Conservation (phyloP, 2,113 vertebrate genomes). For the Ictidomys tridecemlineatus region DNA sequence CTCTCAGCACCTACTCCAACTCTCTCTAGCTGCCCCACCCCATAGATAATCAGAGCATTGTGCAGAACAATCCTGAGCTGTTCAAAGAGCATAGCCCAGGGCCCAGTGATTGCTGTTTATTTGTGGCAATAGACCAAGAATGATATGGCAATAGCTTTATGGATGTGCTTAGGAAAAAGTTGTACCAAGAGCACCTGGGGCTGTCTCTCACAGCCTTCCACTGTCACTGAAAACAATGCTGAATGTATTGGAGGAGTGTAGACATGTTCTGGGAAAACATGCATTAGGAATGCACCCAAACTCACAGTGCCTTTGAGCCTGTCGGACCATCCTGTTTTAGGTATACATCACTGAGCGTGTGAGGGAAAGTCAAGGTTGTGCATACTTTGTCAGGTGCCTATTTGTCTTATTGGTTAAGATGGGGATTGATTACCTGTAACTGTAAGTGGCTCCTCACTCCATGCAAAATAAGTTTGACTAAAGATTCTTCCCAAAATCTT, state of each 20-base stretch:
- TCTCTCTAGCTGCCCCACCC: background rate
- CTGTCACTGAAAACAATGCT: constrained; percentile 63
- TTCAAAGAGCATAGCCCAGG: constrained; percentile 50
- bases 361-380: background rate
- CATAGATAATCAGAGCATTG: constrained; percentile 60
- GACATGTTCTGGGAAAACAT: constrained; percentile 45
- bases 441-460: background rate
- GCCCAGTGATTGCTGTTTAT: constrained; percentile 57
- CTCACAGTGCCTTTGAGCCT: background rate
- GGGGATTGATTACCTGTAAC: background rate
- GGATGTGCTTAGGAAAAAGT: constrained; percentile 62
- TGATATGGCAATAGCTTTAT: constrained; percentile 57
- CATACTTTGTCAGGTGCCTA: background rate
- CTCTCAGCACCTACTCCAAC: background rate
- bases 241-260: constrained; percentile 45
- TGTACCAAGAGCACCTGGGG: constrained; percentile 59
- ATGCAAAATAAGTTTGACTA: background rate
- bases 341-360: background rate
- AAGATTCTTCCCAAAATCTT: background rate
- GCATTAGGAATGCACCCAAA: constrained; percentile 31
- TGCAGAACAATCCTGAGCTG: constrained; percentile 61
- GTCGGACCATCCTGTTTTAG: background rate
- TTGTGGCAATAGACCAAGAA: constrained; percentile 69
- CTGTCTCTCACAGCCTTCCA: constrained; percentile 15
- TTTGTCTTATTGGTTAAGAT: background rate